Evolutionary conservation across 2,888 invertebrate species (phyloP).

Genomic region (Pandemis cinnamomeana): DNA sequence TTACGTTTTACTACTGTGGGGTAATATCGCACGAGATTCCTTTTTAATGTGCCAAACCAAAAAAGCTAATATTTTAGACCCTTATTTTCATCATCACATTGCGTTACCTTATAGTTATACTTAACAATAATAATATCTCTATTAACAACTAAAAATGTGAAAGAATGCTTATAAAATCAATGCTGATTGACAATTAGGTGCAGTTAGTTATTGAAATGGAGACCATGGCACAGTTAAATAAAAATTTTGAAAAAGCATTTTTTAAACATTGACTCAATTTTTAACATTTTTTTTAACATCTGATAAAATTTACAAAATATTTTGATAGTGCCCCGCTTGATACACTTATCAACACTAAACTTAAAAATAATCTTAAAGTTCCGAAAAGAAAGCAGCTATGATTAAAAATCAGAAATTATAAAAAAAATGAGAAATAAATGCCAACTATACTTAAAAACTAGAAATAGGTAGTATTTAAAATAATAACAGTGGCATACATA

Average conservation of each 20-base stretch:
- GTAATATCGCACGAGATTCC: conserved; percentile 52
- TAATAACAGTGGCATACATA: conserved; percentile 46
- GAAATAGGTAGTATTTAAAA: conserved; percentile 42
- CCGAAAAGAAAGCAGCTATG: conserved; percentile 23
- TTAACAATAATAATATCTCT: conserved; percentile 43
- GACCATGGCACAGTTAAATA: conserved; percentile 72
- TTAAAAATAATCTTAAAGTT: conserved; percentile 3
- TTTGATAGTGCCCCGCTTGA: conserved; percentile 8
- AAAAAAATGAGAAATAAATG: conserved; percentile 50
- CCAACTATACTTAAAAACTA: conserved; percentile 48
- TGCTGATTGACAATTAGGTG: conserved; percentile 38
- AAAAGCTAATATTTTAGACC: conserved; percentile 73
- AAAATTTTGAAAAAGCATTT: conserved; percentile 52
- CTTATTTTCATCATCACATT: conserved; percentile 80
- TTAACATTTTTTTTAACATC: conserved; percentile 46
- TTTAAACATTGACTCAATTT: conserved; percentile 60
- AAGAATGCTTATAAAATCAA: conserved; percentile 22
- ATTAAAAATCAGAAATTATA: conserved; percentile 1
- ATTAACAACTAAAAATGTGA: conserved; percentile 39
- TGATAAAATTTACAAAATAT: conserved; percentile 40
- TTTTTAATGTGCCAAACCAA: conserved; percentile 71
- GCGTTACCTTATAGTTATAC: conserved; percentile 73
- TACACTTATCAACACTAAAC: conserved; percentile 3
- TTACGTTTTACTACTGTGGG: background rate
- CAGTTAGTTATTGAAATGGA: conserved; percentile 50